These are phyloP conservation scores for Tipula helvola DNA, from an alignment of 2,888 invertebrate species.

Conservation along the genomic window DNA sequence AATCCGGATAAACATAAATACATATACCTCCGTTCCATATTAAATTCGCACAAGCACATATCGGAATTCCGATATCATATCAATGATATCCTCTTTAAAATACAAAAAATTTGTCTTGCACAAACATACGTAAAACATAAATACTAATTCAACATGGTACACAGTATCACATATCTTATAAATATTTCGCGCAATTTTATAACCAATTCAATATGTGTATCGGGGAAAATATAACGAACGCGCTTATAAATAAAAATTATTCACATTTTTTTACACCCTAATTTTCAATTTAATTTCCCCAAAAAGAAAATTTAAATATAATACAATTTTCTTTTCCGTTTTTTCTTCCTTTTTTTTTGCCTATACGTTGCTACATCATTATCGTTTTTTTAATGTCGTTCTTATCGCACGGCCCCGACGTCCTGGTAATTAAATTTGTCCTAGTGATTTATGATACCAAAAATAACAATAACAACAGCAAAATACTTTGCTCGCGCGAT, in stretches of 20 bases:
- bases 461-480: neutral
- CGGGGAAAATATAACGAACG: neutral
- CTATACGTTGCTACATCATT: neutral
- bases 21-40: neutral
- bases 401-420: conserved; percentile 15
- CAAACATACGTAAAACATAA: neutral
- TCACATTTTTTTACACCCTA: neutral
- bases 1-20: neutral
- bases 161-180: neutral
- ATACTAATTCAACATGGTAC: neutral
- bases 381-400: conserved; percentile 9
- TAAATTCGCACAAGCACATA: neutral
- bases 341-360: neutral
- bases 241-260: neutral
- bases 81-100: neutral
- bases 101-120: neutral
- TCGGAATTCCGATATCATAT: neutral
- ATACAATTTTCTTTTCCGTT: conserved; percentile 4
- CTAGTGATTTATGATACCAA: conserved; percentile 22
- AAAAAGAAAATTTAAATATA: neutral
- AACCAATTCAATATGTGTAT: neutral
- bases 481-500: neutral
- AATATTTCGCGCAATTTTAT: neutral
- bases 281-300: neutral
- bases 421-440: conserved; percentile 23